Evolutionary conservation across 2,113 vertebrate species (phyloP).

Genomic region (Bombycilla garrulus): DNA sequence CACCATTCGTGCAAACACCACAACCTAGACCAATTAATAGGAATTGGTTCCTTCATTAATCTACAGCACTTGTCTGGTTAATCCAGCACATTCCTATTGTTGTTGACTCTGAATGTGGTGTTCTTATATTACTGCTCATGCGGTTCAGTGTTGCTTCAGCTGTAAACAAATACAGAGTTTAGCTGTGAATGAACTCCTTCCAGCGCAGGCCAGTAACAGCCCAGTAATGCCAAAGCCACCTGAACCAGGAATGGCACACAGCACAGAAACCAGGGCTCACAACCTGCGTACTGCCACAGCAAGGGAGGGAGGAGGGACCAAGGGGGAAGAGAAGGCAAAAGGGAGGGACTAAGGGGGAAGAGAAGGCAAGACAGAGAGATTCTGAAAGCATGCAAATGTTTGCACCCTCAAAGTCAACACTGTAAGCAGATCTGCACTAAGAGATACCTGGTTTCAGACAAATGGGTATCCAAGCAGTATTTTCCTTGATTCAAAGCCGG

Average conservation of each 20-base stretch:
- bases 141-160: neutral
- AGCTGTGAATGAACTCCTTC: neutral
- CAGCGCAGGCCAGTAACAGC: neutral
- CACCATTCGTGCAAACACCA: neutral
- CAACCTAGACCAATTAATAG: neutral
- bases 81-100: neutral
- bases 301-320: neutral
- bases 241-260: neutral
- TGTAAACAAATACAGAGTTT: neutral
- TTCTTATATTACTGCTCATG: neutral
- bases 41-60: neutral
- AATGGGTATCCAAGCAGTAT: neutral
- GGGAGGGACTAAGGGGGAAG: fast-evolving
- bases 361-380: neutral
- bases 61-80: neutral
- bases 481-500: neutral
- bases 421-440: neutral
- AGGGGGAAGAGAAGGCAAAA: neutral
- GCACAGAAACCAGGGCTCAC: neutral
- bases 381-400: neutral
- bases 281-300: fast-evolving
- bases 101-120: neutral
- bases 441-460: neutral
- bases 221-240: neutral
- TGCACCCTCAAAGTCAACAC: neutral